Conservation (phyloP, 2,888 invertebrate genomes). For the Hemistola chrysoprasaria region DNA sequence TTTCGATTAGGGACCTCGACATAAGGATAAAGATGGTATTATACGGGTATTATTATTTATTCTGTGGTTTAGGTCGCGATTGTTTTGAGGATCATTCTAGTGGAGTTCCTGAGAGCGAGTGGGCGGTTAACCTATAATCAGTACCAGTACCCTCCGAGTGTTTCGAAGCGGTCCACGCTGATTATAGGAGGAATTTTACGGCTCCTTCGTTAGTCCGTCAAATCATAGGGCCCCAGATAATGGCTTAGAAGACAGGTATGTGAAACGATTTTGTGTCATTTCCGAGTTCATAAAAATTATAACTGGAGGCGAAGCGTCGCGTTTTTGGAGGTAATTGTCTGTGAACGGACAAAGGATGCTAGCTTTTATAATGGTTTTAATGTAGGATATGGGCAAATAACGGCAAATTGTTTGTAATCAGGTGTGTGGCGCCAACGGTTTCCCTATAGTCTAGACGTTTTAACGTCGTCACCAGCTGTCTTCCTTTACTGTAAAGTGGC, state of each 20-base stretch:
- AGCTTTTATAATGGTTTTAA: too few species aligned
- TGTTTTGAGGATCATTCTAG: conserved; percentile 41
- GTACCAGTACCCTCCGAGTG: conserved; percentile 40
- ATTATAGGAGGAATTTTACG: conserved; percentile 74
- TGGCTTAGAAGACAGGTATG: conserved; percentile 48
- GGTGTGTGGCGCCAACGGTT: conserved; percentile 41
- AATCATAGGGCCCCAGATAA: conserved; percentile 71
- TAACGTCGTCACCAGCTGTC: too few species aligned
- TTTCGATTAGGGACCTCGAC: too few species aligned
- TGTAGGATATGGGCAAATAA: conserved; percentile 8
- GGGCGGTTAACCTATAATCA: conserved; percentile 79
- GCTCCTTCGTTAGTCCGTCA: conserved; percentile 74
- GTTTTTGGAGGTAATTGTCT: conserved; percentile 60
- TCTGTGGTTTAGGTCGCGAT: conserved; percentile 23
- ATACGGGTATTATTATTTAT: too few species aligned
- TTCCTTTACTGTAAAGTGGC: too few species aligned
- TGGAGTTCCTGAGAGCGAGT: conserved; percentile 52
- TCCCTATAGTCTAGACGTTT: conserved; percentile 27
- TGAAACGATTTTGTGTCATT: conserved; percentile 71
- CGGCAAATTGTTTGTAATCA: conserved; percentile 25
- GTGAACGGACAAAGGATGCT: conserved; percentile 42
- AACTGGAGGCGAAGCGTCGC: conserved; percentile 36
- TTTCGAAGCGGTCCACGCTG: conserved; percentile 58
- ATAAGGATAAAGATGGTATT: too few species aligned
- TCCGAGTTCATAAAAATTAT: conserved; percentile 47